phyloP scores from a whole-genome alignment of 2,113 vertebrate genomes.

The Chaenogobius annularis region DNA sequence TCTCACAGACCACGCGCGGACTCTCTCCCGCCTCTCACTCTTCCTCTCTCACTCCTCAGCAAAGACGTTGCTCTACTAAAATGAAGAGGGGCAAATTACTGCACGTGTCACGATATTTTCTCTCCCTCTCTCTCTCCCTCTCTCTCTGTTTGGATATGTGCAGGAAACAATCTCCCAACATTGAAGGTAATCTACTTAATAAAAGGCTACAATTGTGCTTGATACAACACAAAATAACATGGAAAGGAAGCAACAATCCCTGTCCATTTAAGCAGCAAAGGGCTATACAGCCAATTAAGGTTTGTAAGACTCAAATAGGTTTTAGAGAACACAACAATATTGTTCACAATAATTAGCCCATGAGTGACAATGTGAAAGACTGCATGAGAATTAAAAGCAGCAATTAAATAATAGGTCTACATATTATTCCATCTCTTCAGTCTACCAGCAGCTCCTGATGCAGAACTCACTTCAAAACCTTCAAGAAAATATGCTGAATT shows the following conservation, averaged over 20 bases:
- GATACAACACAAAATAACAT: neutral
- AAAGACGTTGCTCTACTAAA: slow-evolving; percentile 26
- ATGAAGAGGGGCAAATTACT: neutral
- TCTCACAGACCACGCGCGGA: slow-evolving; percentile 26
- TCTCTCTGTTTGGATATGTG: neutral
- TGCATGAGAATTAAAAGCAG: neutral
- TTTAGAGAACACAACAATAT: neutral
- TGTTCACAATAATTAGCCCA: neutral
- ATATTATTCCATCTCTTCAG: slow-evolving; percentile 3
- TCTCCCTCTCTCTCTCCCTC: neutral
- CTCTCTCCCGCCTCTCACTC: slow-evolving; percentile 18
- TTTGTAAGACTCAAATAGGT: neutral
- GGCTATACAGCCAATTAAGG: neutral
- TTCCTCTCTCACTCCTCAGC: slow-evolving; percentile 15
- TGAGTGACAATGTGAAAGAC: neutral
- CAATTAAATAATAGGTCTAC: neutral
- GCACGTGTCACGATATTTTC: neutral
- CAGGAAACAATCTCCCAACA: neutral
- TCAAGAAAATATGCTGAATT: slow-evolving; percentile 12
- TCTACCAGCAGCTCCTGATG: neutral
- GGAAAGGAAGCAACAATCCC: neutral
- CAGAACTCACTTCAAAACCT: slow-evolving; percentile 5
- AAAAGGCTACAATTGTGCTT: neutral
- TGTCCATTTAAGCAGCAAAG: neutral
- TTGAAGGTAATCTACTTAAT: neutral